phyloP scores from a whole-genome alignment of 1,140 invertebrate species.

The Elymnias hypermnestra region DNA sequence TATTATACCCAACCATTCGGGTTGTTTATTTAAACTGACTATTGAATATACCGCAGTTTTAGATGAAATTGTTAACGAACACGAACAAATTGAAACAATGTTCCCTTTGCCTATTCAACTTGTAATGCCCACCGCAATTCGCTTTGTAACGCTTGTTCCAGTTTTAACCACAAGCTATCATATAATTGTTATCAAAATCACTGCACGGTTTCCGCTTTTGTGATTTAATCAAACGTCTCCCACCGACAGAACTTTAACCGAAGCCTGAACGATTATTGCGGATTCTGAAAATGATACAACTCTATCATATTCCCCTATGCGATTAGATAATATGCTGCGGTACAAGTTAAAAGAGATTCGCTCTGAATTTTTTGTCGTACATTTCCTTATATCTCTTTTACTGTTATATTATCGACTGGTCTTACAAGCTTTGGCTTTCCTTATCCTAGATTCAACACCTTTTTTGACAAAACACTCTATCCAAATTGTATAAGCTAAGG shows the following conservation, averaged over 20 bases:
- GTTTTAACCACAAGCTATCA: background rate
- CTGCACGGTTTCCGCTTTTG: background rate
- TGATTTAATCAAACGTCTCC: constrained; percentile 21
- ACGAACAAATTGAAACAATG: background rate
- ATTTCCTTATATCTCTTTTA: too few relatives aligned
- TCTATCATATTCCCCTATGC: background rate
- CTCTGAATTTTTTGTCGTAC: background rate
- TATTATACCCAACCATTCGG: background rate
- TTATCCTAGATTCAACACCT: too few relatives aligned
- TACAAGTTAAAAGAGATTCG: background rate
- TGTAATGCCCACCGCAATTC: background rate
- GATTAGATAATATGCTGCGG: constrained; percentile 8
- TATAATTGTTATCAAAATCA: background rate
- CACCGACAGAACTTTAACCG: background rate
- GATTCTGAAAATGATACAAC: constrained; percentile 10
- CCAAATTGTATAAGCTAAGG: too few relatives aligned
- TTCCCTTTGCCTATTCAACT: constrained; percentile 1
- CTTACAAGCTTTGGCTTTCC: too few relatives aligned
- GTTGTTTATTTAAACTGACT: too few relatives aligned
- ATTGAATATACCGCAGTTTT: constrained; percentile 4
- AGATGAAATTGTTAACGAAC: constrained; percentile 1
- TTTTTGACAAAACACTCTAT: too few relatives aligned
- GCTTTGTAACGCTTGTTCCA: background rate
- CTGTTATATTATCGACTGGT: too few relatives aligned
- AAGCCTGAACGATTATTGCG: constrained; percentile 6